Base-by-base conservation (phyloP, 92 coral and sea anemone species). In the Meandrina meandrites region DNA sequence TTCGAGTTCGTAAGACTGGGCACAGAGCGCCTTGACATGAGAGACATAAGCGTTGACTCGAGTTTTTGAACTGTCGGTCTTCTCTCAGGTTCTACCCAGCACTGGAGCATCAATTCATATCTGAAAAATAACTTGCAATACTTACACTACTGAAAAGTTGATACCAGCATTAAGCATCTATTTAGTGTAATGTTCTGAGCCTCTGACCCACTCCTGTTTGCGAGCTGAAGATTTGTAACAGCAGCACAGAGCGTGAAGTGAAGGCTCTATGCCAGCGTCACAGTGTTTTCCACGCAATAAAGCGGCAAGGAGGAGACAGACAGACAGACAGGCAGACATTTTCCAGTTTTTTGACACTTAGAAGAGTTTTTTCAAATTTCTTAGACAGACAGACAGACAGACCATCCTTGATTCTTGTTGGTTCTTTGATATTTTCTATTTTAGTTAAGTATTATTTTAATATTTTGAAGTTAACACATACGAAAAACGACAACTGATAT, bases 81-180 rank as follows among this genome's bases (percentile, higher is more conserved):
- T 77, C 86, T 80, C 34, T 84, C 58, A 8, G 94, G 81, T 24
- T 94, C 98, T 45, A 79, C 58, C 98, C 98, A 94, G 77, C 98
- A 94, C 83, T 91, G 90, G 76, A 84, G 86, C 95, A 94, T 92
- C 69, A 90, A 81, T 48, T 90, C 94, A 67, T 94, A 94, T 37
- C 97, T 94, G 85, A 58, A 78, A 64, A 47, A 67, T 9, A 40
- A 27, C 15, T 4, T 36, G 15, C 80, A 72, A 40, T 8, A 51
- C 80, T 51, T 11, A 75, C 76, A 34, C 16, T 47, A 12, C 48
- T 47, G 22, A 78, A 50, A 12, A 37, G 56, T 22, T 15, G 60
- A 15, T 9, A 11, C 32, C 34, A 10, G 71, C 34, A 11, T 8
- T 17, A 22, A 57, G 64, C 64, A 19, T 7, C 64, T n/a, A n/a